phyloP scores from a whole-genome alignment of 2,113 vertebrate genomes.

The Mesocricetus auratus region DNA sequence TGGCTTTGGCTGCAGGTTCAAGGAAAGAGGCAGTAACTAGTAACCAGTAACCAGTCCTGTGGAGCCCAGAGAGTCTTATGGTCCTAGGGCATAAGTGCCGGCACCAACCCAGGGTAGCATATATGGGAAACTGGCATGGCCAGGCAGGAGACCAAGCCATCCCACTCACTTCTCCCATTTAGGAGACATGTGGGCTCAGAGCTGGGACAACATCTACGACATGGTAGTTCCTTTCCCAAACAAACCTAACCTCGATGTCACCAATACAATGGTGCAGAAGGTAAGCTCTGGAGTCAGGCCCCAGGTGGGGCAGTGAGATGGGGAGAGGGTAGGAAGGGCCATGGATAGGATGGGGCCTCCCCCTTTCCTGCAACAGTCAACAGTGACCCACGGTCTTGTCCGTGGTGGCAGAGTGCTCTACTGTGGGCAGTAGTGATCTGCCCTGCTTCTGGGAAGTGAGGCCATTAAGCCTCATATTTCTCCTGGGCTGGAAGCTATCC shows the following conservation, averaged over 20 bases:
- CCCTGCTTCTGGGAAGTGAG: background rate
- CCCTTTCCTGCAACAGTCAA: background rate
- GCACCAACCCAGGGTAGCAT: background rate
- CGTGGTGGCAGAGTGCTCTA: background rate
- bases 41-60: background rate
- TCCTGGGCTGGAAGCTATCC: background rate
- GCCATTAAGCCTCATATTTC: background rate
- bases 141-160: background rate
- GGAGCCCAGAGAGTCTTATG: background rate
- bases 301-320: background rate
- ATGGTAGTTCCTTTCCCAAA: slow-evolving; percentile 94
- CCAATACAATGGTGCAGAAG: slow-evolving; percentile 89
- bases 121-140: background rate
- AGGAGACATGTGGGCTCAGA: slow-evolving; percentile 99
- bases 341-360: background rate
- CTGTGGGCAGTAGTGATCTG: background rate
- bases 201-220: slow-evolving; percentile 96
- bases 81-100: background rate
- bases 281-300: slow-evolving; percentile 80
- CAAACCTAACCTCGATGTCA: slow-evolving; percentile 95
- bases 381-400: background rate
- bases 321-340: background rate
- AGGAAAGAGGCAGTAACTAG: background rate
- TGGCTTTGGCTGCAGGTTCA: background rate
- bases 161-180: slow-evolving; percentile 53